Evolutionary conservation across 1,140 invertebrate species (phyloP), one percentile per base, ranked within the genome.

Genomic region (Neomicropteryx cornuta): DNA sequence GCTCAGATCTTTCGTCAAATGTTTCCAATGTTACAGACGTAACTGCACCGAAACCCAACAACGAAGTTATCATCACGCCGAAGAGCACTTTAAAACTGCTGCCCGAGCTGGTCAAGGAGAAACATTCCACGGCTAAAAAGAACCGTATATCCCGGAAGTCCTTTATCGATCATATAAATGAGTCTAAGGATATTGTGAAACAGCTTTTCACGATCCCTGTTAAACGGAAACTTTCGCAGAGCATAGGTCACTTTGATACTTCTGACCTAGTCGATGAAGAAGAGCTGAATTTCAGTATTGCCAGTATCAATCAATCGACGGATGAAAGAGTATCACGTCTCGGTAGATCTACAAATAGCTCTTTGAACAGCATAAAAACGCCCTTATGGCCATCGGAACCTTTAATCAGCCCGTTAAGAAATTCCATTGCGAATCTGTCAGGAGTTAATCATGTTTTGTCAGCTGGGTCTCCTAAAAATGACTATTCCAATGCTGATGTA

Each of bases 51-150:
- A 23, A 40, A 14, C 17, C 45, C 5, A 39, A 51, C 13, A 48
- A 55, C 14, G 49, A 54, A n/a, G 48, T 52, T 21, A 43, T 50
- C 10, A 45, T 56, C 0, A 68, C 65, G 2, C 65, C 65, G 0
- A 66, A 53, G 14, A 62, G 61, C 33, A 53, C 46, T 0, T 50
- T 60, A 0, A 60, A 58, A 39, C 42, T 55, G 4, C 44, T 56
- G 4, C 61, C 51, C 5, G 62, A 66, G 38, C 50, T 48, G 1
- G 57, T 68, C 4, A 66, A 66, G 44, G 62, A 64, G 34, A 66
- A 66, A 39, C 65, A 68, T 43, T 68, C 65, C 2, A 64, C 62
- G 0, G 63, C 66, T 1, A 68, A 65, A 39, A 66, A 65, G 39
- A 55, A 62, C 1, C 48, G 46, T 21, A 17, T 42, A 18, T 68